phyloP scores from a whole-genome alignment of 2,113 vertebrate genomes.

The Sander lucioperca region DNA sequence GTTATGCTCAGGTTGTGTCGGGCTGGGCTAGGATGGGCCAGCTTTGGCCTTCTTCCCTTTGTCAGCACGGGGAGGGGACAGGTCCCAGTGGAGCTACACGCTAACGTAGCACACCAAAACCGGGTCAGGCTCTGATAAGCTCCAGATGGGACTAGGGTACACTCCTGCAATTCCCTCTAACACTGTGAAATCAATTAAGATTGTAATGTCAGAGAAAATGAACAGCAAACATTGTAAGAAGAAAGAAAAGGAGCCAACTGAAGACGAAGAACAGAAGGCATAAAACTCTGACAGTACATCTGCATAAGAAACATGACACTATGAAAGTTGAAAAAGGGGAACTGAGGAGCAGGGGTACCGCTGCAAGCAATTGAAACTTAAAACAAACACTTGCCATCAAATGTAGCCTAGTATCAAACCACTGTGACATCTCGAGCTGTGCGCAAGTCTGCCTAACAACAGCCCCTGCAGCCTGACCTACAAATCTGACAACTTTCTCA shows the following conservation, averaged over 20 bases:
- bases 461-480: slow-evolving; percentile 84
- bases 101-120: slow-evolving; percentile 72
- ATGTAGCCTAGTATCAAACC: slow-evolving; percentile 54
- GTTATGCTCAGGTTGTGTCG: slow-evolving; percentile 33
- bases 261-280: not conserved
- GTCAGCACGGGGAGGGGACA: slow-evolving; percentile 76
- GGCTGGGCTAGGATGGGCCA: slow-evolving; percentile 37
- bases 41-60: slow-evolving; percentile 77
- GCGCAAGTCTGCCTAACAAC: slow-evolving; percentile 83
- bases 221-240: slow-evolving; percentile 3
- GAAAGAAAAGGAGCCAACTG: slow-evolving; percentile 3
- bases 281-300: not conserved
- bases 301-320: not conserved
- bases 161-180: slow-evolving; percentile 67
- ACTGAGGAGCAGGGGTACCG: not conserved
- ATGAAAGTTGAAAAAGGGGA: slow-evolving; percentile 28
- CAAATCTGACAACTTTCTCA: slow-evolving; percentile 86
- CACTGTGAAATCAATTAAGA: slow-evolving; percentile 78
- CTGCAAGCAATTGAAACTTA: slow-evolving; percentile 14
- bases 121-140: slow-evolving; percentile 80
- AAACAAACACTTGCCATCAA: slow-evolving; percentile 27
- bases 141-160: slow-evolving; percentile 77
- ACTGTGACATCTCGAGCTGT: slow-evolving; percentile 49
- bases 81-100: slow-evolving; percentile 74
- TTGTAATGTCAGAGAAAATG: slow-evolving; percentile 52